Conservation (phyloP, 2,113 vertebrate genomes). For the Aptenodytes patagonicus region DNA sequence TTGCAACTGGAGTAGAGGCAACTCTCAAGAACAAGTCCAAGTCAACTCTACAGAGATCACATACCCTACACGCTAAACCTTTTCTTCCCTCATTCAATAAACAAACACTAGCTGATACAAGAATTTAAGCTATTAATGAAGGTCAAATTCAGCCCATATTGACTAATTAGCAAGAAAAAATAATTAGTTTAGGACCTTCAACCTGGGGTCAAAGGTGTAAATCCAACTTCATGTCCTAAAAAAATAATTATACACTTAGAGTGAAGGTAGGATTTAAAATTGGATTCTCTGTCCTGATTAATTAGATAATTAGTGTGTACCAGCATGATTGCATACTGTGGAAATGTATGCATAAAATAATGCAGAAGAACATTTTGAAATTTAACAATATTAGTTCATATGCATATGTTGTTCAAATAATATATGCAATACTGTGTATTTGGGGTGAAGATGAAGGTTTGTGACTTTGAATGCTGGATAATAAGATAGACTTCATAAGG, state of each 20-base stretch:
- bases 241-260: constrained; percentile 49
- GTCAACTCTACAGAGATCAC: not conserved
- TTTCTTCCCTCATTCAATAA: not conserved
- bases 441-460: not conserved
- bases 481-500: not conserved
- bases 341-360: constrained; percentile 18
- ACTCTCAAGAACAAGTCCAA: not conserved
- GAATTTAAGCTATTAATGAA: constrained; percentile 45
- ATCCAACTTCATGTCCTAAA: constrained; percentile 44
- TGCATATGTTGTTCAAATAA: not conserved
- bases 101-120: not conserved
- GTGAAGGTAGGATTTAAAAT: constrained; percentile 60
- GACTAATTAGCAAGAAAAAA: constrained; percentile 64
- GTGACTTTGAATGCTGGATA: not conserved
- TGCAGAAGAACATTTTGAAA: not conserved
- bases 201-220: constrained; percentile 65
- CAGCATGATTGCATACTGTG: not conserved
- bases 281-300: constrained; percentile 58
- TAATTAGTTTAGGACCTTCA: constrained; percentile 54
- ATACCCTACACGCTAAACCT: not conserved
- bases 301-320: constrained; percentile 69
- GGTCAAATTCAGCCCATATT: constrained; percentile 46
- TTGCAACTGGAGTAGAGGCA: not conserved
- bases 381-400: not conserved
- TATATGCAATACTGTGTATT: not conserved